Evolutionary conservation across 2,113 vertebrate genomes (phyloP).

Genomic region (Cochlearius cochlearius): DNA sequence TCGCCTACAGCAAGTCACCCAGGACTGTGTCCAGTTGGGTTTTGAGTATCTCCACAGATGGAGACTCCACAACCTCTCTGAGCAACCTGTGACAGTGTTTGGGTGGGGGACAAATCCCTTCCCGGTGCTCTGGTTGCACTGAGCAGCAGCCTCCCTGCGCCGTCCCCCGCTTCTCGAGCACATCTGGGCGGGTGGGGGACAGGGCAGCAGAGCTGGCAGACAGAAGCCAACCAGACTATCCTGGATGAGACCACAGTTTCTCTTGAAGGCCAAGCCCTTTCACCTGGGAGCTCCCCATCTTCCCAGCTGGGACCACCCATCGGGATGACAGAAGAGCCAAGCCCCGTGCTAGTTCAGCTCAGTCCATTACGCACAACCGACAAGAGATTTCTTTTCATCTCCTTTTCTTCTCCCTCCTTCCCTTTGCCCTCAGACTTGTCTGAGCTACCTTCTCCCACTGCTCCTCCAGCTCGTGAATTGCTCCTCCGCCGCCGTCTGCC

Average conservation of each 20-base stretch:
- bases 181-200: neutral
- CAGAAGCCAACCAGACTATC: neutral
- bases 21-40: rapidly evolving
- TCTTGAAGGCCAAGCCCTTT: neutral
- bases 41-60: neutral
- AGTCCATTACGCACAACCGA: neutral
- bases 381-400: neutral
- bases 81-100: neutral
- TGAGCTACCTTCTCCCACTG: neutral
- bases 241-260: neutral
- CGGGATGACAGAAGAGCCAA: neutral
- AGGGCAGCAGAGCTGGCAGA: neutral
- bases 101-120: neutral
- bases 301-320: neutral
- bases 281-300: neutral
- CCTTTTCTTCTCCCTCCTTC: neutral
- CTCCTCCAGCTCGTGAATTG: neutral
- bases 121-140: rapidly evolving
- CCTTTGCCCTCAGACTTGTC: neutral
- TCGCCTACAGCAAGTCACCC: neutral
- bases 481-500: neutral
- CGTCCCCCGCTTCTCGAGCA: neutral
- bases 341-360: too few relatives aligned
- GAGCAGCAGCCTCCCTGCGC: rapidly evolving
- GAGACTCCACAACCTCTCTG: neutral